A percentile compares a stretch with the other conserved stretches of the same genome.
These are phyloP conservation scores for Hyposoter didymator DNA, from an alignment of 2,888 invertebrate genomes.

Conservation along the genomic window DNA sequence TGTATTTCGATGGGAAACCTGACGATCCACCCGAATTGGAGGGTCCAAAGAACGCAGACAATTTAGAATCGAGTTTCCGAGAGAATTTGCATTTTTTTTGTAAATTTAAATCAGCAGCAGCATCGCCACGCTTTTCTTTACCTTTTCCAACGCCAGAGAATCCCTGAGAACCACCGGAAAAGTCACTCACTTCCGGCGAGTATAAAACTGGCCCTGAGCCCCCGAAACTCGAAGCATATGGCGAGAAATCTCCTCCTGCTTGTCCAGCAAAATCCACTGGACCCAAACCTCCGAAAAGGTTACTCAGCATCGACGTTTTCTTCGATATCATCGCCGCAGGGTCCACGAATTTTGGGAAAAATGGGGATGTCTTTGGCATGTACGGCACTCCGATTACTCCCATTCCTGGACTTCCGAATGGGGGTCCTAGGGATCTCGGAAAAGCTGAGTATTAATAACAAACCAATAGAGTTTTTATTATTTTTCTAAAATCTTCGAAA, in stretches of 20 bases:
- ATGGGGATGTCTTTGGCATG: constrained; percentile 74
- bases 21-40: constrained; percentile 2
- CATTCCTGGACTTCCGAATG: constrained; percentile 68
- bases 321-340: constrained; percentile 78
- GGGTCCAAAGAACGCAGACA: not conserved
- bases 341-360: constrained; percentile 80
- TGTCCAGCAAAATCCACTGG: constrained; percentile 64
- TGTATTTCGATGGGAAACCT: constrained; percentile 10
- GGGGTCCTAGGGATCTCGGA: constrained; percentile 75
- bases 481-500: not conserved
- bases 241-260: not conserved
- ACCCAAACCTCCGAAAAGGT: constrained; percentile 76
- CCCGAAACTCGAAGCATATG: constrained; percentile 8
- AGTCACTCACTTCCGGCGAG: constrained; percentile 29
- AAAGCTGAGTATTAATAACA: constrained; percentile 68
- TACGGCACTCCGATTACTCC: constrained; percentile 78
- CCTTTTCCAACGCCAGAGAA: constrained; percentile 28
- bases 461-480: not conserved
- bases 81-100: constrained; percentile 22
- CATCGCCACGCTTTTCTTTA: constrained; percentile 59
- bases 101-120: constrained; percentile 27
- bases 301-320: constrained; percentile 77
- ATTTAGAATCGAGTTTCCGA: constrained; percentile 29
- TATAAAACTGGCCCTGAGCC: constrained; percentile 52
- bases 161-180: constrained; percentile 2